Evolutionary conservation across 2,113 vertebrate species (phyloP).

Genomic region (Cacatua alba): DNA sequence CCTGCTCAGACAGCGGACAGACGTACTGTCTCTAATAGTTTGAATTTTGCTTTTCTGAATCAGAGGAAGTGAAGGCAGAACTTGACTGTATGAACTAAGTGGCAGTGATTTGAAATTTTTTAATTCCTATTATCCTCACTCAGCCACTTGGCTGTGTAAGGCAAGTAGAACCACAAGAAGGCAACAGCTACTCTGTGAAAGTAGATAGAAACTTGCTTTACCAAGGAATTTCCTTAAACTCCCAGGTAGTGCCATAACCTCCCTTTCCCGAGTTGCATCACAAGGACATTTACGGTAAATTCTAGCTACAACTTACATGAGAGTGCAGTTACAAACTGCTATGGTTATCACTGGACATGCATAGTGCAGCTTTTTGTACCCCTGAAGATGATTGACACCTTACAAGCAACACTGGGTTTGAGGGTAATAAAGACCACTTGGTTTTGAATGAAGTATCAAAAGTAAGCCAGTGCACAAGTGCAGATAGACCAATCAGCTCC

Average conservation of each 20-base stretch:
- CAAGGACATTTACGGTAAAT: neutral
- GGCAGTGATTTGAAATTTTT: neutral
- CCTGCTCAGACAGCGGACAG: neutral
- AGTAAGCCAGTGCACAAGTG: neutral
- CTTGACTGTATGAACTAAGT: neutral
- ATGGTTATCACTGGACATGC: neutral
- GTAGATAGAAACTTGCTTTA: neutral
- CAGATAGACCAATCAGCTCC: neutral
- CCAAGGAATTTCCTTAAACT: neutral
- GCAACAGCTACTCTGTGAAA: neutral
- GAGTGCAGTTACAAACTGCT: neutral
- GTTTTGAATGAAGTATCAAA: neutral
- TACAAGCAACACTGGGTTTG: neutral
- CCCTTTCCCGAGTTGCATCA: neutral
- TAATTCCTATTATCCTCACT: neutral
- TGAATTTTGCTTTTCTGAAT: neutral
- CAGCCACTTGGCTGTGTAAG: neutral
- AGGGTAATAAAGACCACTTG: neutral
- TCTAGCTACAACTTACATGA: neutral
- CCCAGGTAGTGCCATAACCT: neutral
- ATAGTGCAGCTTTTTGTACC: neutral
- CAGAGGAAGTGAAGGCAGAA: neutral
- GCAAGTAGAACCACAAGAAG: neutral
- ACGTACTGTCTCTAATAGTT: neutral
- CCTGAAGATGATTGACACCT: neutral